Conservation (phyloP, 2,888 invertebrate species). For the Corythucha ciliata region DNA sequence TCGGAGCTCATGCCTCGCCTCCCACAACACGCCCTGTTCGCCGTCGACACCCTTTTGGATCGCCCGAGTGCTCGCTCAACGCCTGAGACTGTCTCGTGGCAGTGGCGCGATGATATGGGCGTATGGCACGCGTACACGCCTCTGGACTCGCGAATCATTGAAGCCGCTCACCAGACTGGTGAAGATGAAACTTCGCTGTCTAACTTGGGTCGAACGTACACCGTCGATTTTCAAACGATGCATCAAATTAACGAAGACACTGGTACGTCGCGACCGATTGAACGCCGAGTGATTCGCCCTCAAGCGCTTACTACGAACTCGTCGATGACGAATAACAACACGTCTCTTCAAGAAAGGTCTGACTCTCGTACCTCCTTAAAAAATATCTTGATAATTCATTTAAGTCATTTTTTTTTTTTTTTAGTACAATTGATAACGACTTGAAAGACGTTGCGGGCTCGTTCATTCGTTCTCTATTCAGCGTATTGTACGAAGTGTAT, state of each 20-base stretch:
- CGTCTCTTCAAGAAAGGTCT: conserved; percentile 28
- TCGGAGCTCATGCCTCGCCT: conserved; percentile 95
- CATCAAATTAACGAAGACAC: conserved; percentile 98
- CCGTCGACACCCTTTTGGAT: conserved; percentile 80
- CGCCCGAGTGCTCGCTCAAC: conserved; percentile 54
- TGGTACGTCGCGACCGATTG: conserved; percentile 85
- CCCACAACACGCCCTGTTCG: conserved; percentile 90
- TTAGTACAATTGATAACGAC: conserved; percentile 56
- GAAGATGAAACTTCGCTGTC: conserved; percentile 93
- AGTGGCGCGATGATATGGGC: conserved; percentile 93
- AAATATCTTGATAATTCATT: background rate
- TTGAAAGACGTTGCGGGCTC: conserved; percentile 60
- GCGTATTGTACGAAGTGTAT: conserved; percentile 95
- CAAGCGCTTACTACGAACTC: conserved; percentile 36
- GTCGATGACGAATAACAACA: conserved; percentile 30
- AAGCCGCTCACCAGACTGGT: conserved; percentile 84
- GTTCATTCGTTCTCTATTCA: conserved; percentile 72
- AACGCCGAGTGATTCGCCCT: conserved; percentile 63
- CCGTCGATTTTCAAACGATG: conserved; percentile 93
- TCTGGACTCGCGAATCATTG: conserved; percentile 87
- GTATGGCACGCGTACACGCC: conserved; percentile 84
- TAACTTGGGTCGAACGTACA: conserved; percentile 86
- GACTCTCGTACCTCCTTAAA: background rate
- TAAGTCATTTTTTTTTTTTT: conserved; percentile 1
- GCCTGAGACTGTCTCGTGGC: conserved; percentile 70